Conservation (phyloP, 1,140 invertebrate species). For the Maniola jurtina region DNA sequence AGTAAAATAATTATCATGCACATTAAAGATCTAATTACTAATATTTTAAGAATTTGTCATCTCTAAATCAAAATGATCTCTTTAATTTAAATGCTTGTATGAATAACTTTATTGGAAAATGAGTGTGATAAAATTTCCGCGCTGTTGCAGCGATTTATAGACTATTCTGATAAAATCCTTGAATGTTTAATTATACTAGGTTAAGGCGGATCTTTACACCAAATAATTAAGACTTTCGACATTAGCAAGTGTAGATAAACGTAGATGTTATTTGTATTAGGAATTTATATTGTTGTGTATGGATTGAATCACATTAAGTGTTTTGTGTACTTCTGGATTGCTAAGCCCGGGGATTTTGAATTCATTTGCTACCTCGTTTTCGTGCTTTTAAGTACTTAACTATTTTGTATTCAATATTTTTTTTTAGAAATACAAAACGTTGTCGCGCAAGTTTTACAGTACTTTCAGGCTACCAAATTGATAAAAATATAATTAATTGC, state of each 20-base stretch:
- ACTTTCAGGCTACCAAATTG: background rate
- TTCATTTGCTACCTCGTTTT: slow-evolving; percentile 13
- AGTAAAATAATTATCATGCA: slow-evolving; percentile 21
- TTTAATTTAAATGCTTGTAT: slow-evolving; percentile 21
- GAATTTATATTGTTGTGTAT: slow-evolving; percentile 57
- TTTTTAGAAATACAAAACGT: slow-evolving; percentile 6
- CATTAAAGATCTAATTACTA: slow-evolving; percentile 12
- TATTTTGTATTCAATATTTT: background rate
- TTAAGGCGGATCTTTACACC: slow-evolving; percentile 76
- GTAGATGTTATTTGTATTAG: slow-evolving; percentile 69
- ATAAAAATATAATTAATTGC: background rate
- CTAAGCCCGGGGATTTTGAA: slow-evolving; percentile 30
- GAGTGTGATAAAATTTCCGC: slow-evolving; percentile 32
- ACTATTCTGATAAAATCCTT: slow-evolving; percentile 22
- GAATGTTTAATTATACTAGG: slow-evolving; percentile 48
- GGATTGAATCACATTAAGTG: slow-evolving; percentile 43
- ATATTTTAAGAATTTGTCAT: slow-evolving; percentile 12
- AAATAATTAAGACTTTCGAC: slow-evolving; percentile 70
- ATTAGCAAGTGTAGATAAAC: slow-evolving; percentile 64
- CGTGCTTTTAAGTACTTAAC: background rate
- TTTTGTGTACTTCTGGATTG: slow-evolving; percentile 36
- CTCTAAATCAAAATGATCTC: slow-evolving; percentile 27
- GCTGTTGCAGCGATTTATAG: slow-evolving; percentile 20
- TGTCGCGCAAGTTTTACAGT: slow-evolving; percentile 9
- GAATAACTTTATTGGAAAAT: slow-evolving; percentile 26